phyloP scores from a whole-genome alignment of 2,797 vertebrate species.

The Lindbergichthys nudifrons region DNA sequence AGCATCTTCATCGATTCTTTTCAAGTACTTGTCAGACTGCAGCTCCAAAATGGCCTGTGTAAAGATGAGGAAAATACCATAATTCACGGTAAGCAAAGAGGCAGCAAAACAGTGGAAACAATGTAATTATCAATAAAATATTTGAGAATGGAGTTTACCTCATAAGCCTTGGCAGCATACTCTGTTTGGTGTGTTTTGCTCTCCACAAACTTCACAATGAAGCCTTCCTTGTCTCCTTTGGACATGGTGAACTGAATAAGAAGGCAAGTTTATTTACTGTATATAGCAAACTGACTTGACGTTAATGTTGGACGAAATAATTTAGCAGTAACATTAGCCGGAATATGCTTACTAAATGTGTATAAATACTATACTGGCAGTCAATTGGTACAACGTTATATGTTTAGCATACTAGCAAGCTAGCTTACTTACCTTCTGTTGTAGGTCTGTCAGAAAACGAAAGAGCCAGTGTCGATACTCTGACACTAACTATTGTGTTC shows the following conservation, averaged over 20 bases:
- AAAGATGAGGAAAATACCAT: not conserved
- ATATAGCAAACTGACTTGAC: not conserved
- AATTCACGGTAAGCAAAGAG: not conserved
- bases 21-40: slow-evolving; percentile 93
- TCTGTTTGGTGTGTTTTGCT: slow-evolving; percentile 81
- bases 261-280: no score
- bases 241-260: slow-evolving; percentile 83
- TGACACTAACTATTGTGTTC: not conserved
- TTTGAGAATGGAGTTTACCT: slow-evolving; percentile 81
- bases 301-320: not conserved
- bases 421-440: slow-evolving; percentile 30
- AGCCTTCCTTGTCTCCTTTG: slow-evolving; percentile 81
- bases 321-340: not conserved
- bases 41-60: slow-evolving; percentile 92
- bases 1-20: slow-evolving; percentile 87
- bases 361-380: not conserved
- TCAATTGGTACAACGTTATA: not conserved
- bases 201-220: slow-evolving; percentile 94
- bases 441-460: not conserved
- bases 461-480: not conserved
- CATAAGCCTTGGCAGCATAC: slow-evolving; percentile 88
- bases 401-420: no score
- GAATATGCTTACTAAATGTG: not conserved
- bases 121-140: not conserved
- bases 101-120: not conserved